Evolutionary conservation across 2,797 vertebrate genomes (phyloP), one percentile per base, ranked within the genome.

Genomic region (Alcedo quadribrachys): DNA sequence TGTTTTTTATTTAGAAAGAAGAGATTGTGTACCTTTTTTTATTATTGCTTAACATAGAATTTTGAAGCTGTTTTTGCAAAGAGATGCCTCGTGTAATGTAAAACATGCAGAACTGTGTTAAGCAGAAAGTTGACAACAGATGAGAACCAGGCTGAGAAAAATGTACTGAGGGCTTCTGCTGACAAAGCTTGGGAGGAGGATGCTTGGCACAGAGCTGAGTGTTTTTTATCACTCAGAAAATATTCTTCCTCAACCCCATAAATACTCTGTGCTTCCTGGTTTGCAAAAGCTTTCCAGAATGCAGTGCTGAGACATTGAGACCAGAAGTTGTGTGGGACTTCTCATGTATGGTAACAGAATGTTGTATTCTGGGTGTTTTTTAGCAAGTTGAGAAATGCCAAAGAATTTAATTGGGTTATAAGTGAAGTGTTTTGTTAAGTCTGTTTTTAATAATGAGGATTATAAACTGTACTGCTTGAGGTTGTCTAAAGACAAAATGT

Each of bases 281-380:
- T 95, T 92, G 83, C 69, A 87, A 73, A 95, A 86, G 84, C 90
- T 95, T 94, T 95, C 88, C 81, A 92, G 89, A 92, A 94, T 32
- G 55, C 6, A 3, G 20, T 74, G 68, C 92, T 94, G 82, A 96
- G 82, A 46, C 69, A 70, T 11, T 28, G 87, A 88, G 77, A 93
- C 89, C 95, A 92, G 84, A 94, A 87, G 92, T 94, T 95, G 94
- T 94, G 89, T 96, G 92, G 90, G 95, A 93, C 89, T 95, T 86
- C 65, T 81, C 51, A 1, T 93, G 94, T 91, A 83, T 78, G 85
- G 92, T 89, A 92, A 67, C 88, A 88, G 86, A 94, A 91, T 85
- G 65, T 88, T 95, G 70, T 93, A 88, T 92, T 88, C 87, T 86
- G 83, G 55, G 83, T 93, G 79, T 50, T 92, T 87, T 89, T 95